Evolutionary conservation across 2,888 invertebrate genomes (phyloP), one percentile per base, ranked within the genome.

Genomic region (Mamestra brassicae): DNA sequence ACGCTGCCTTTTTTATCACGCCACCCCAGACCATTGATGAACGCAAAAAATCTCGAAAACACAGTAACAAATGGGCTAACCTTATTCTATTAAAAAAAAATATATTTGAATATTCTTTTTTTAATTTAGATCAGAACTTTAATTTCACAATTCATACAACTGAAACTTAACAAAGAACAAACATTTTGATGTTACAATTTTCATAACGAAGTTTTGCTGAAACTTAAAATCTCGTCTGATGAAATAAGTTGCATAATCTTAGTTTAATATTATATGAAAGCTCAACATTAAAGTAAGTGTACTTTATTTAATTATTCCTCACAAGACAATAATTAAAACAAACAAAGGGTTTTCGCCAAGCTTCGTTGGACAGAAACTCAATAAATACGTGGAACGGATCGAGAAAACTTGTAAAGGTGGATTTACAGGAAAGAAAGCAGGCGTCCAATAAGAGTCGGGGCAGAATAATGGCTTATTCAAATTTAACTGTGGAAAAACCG

Each of bases 391-490:
- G 76, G 83, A 89, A 87, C 74, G 83, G 85, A 80, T 86, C 83
- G 80, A 72, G 80, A 85, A 87, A 88, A 88, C 88, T 90, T 89
- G 89, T 90, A 89, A 87, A 87, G 78, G 87, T 87, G 88, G 89
- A 88, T 90, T 91, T 89, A 88, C 87, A 81, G 82, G 83, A 82
- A 84, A 88, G 87, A 85, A 84, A 85, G 78, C 85, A 74, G 75
- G 71, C 88, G 89, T 85, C 86, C 87, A 90, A 90, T 90, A 91
- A 88, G 87, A 86, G 84, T 80, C 76, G 85, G 84, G 84, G 87
- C 83, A 86, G 89, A 91, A 93, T 95, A 95, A 95, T 94, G 93
- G 93, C 90, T 94, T 95, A 95, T 95, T 95, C 93, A 95, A 95
- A 95, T 95, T 94, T 91, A 92, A 93, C 90, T 89, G 89, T 84